Evolutionary conservation across 2,797 vertebrate genomes (phyloP).

Genomic region (Lagodon rhomboides): DNA sequence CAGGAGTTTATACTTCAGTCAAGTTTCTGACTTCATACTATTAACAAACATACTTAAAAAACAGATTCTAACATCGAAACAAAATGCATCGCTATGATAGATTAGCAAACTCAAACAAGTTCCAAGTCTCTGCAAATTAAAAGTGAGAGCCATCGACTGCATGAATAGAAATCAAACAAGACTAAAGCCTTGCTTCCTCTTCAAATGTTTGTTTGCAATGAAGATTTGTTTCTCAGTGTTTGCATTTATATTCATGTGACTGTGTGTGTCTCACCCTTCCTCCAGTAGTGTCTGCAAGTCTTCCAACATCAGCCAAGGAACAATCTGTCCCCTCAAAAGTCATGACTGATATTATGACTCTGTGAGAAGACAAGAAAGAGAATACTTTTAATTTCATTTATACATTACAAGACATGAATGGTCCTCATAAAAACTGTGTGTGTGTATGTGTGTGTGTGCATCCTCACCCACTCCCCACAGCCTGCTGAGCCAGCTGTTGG

Average conservation of each 20-base stretch:
- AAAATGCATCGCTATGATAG: background rate
- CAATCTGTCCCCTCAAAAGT: conserved; percentile 87
- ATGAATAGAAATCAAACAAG: background rate
- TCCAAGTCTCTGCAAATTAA: background rate
- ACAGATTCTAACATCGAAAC: background rate
- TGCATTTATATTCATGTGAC: background rate
- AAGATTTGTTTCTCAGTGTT: background rate
- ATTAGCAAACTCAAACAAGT: background rate
- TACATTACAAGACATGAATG: background rate
- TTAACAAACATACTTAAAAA: background rate
- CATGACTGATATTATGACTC: conserved; percentile 87
- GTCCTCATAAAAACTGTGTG: background rate
- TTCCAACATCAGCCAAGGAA: conserved; percentile 84
- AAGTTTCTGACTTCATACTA: background rate
- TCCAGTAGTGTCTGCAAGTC: conserved; percentile 85
- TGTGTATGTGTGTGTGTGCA: conserved; percentile 1
- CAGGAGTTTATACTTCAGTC: background rate
- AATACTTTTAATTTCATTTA: no score
- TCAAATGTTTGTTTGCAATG: no score
- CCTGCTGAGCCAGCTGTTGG: conserved; percentile 77
- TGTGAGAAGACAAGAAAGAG: conserved; percentile 35
- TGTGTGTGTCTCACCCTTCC: conserved; percentile 79
- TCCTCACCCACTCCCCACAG: conserved; percentile 80
- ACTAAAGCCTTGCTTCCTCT: no score
- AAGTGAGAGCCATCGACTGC: no score